Base-by-base conservation (phyloP, 2,797 vertebrate genomes). In the Ctenopoma multispine region DNA sequence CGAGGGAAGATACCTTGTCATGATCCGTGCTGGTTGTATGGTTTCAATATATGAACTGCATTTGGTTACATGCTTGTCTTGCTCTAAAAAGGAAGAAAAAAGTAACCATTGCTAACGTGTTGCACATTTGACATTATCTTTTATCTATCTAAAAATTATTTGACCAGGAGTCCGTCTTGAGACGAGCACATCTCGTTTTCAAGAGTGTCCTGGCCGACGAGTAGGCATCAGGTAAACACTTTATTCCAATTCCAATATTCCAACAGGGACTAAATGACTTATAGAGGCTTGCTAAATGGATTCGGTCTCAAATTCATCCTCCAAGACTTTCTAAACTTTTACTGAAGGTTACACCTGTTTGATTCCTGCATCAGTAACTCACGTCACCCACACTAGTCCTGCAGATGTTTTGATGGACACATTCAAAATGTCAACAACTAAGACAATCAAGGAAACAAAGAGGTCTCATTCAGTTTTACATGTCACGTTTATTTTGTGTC, bases 181-280 rank as follows among this genome's bases (percentile, higher is more conserved):
- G 95, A 95, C 94, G 95, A 95, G 95, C 93, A 91, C 94, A 94
- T 95, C 95, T 95, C 94, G 94, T 95, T 95, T 95, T 95, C 94
- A 95, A 95, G 95, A 94, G 93, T 95, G 93, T 89, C 95, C 94
- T 95, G 94, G 94, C 93, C 94, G 94, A 92, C 91, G 92, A 93
- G 85, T 95, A 95, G 94, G 93, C 95, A 95, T 90, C 94, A 95
- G 95, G 95, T 95, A 95, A 95, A 95, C 93, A 91, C 91, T 90
- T 93, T 90, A 92, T 92, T 94, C 90, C 92, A 93, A 93, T 92
- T 93, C 88, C 86, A 90, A 81, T 88, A 87, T 92, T 87, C 89
- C 81, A 92, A 93, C 89, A 90, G 88, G 83, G 90, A 83, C 89
- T 82, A 90, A 91, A 65, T 84, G 72, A 90, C 79, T 86, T 82